Conservation (phyloP, 2,113 vertebrate species). For the Silurus asotus region DNA sequence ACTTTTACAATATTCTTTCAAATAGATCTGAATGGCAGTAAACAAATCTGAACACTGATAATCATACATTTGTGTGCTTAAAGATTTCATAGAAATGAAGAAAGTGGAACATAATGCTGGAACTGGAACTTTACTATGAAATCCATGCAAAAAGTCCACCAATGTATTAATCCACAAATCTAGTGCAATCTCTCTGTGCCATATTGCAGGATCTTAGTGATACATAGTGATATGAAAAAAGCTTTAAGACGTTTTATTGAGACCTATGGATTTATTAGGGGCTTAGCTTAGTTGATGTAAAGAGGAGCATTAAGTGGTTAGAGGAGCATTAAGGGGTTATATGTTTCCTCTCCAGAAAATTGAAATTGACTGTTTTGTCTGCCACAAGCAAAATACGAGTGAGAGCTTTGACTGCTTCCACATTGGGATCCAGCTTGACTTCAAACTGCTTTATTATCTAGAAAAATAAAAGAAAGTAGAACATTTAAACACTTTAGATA, state of each 20-base stretch:
- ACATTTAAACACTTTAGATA: neutral
- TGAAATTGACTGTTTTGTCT: conserved; percentile 65
- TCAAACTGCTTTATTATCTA: conserved; percentile 70
- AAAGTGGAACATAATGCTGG: too few relatives aligned
- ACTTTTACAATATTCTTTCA: too few relatives aligned
- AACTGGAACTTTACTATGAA: too few relatives aligned
- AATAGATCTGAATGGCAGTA: too few relatives aligned
- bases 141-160: too few relatives aligned
- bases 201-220: neutral
- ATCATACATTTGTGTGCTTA: too few relatives aligned
- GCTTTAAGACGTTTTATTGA: neutral
- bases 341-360: conserved; percentile 65
- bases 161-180: too few relatives aligned
- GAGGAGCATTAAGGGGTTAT: neutral
- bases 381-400: conserved; percentile 68
- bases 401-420: conserved; percentile 64
- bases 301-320: too few relatives aligned
- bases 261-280: neutral
- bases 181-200: too few relatives aligned
- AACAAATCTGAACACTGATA: too few relatives aligned
- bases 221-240: neutral
- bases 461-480: conserved; percentile 34
- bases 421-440: conserved; percentile 63
- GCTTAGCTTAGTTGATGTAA: too few relatives aligned
- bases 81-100: too few relatives aligned